Conservation (phyloP, 2,113 vertebrate genomes). For the Myotis brandtii region DNA sequence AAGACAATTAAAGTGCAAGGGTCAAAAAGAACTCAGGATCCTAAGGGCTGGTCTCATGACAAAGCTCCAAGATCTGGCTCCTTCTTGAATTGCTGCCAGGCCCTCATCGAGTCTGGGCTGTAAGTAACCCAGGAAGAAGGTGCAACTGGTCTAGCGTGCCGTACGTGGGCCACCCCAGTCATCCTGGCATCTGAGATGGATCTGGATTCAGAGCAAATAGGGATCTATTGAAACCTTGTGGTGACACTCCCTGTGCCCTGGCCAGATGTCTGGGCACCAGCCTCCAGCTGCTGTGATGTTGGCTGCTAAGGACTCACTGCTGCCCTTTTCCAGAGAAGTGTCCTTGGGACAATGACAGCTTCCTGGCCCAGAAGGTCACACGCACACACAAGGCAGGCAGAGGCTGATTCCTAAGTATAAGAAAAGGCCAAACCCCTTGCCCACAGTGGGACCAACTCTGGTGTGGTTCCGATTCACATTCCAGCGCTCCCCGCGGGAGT, state of each 20-base stretch:
- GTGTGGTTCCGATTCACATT: rapidly evolving
- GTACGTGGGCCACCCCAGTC: rapidly evolving
- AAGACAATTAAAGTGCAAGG: not conserved
- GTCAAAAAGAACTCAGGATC: not conserved
- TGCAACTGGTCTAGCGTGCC: rapidly evolving
- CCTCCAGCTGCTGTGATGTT: not conserved
- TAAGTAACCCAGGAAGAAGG: not conserved
- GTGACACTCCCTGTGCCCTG: not conserved
- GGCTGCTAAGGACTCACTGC: not conserved
- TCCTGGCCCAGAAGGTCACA: not conserved
- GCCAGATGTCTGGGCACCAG: not conserved
- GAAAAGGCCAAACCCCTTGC: not conserved
- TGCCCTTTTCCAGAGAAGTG: not conserved
- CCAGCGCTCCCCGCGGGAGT: rapidly evolving
- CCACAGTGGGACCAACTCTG: not conserved
- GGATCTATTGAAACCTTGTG: rapidly evolving
- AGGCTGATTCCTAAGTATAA: not conserved
- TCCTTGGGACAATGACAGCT: not conserved
- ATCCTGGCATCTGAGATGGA: not conserved
- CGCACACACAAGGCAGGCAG: not conserved
- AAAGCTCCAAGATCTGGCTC: not conserved
- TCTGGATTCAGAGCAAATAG: not conserved
- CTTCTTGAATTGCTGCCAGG: not conserved
- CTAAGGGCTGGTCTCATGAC: not conserved
- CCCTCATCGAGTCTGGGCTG: not conserved